Base-by-base conservation (phyloP, 2,797 vertebrate species). In the Coendou prehensilis region DNA sequence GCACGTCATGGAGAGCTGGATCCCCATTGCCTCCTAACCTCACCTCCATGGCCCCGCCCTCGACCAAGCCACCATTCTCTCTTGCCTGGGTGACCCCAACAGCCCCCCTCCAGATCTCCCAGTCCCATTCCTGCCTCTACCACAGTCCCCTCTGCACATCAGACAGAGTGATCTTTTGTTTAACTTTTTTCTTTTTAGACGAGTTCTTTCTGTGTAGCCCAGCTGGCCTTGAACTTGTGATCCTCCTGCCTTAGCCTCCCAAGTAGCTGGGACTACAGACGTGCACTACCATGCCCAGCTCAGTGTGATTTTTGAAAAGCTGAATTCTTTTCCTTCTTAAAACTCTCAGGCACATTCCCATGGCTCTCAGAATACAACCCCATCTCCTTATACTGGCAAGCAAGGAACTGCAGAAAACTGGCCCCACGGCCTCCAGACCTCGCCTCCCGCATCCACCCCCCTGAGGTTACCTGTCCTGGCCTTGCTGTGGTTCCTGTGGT, bases 381-480 rank as follows among this genome's bases (percentile, higher is more conserved):
- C 9, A 0, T 8, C 26, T 84, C 63, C 45, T 17, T 2, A 10
- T 33, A 22, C 45, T 8, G 61, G 37, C 37, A 28, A 45, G 28
- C 59, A 10, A 9, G 45, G n/a, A 2, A 6, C 33, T 23, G 20
- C 33, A 11, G 67, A 4, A 13, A 37, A 41, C 78, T 20, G 6
- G 14, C 5, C n/a, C 2, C 23, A 9, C 0, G 2, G n/a, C 47
- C 57, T 41, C 54, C 20, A 54, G 9, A 15, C 28, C 50, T 45
- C 2, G 1, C 17, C 14, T 71, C 59, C 45, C 45, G 10, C 17
- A 8, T 17, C 45, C 13, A 0, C 33, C 45, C 37, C 1, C n/a
- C 2, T 20, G n/a, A 28, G 18, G 7, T 47, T 26, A 30, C 54
- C 52, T 69, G 41, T 11, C 11, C 14, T 80, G 94, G 33, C 45